Evolutionary conservation across 2,113 vertebrate genomes (phyloP).

Genomic region (western clawed frog (Xenopus tropicalis)): UCB_Xtro_10.0 CM004443.2:146156001-146156500

Average conservation of each 20-base stretch:
- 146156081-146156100: too few species aligned
- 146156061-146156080: too few species aligned
- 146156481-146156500: conserved; percentile 36
- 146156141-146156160: too few species aligned
- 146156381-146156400: conserved; percentile 16
- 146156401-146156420: conserved; percentile 37
- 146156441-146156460: conserved; percentile 43
- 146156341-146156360: conserved; percentile 10
- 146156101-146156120: too few species aligned
- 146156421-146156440: conserved; percentile 34
- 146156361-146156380: conserved; percentile 9
- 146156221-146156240: neutral
- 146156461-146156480: conserved; percentile 39
- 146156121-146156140: too few species aligned
- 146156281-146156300: neutral
- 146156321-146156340: neutral
- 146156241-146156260: neutral
- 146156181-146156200: conserved; percentile 1
- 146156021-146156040: too few species aligned
- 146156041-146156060: too few species aligned
- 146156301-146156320: neutral
- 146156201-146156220: neutral
- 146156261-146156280: neutral
- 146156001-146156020: too few species aligned
- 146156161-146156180: neutral